Conservation (phyloP, 2,888 invertebrate genomes). For the Leptinotarsa rubiginosa region DNA sequence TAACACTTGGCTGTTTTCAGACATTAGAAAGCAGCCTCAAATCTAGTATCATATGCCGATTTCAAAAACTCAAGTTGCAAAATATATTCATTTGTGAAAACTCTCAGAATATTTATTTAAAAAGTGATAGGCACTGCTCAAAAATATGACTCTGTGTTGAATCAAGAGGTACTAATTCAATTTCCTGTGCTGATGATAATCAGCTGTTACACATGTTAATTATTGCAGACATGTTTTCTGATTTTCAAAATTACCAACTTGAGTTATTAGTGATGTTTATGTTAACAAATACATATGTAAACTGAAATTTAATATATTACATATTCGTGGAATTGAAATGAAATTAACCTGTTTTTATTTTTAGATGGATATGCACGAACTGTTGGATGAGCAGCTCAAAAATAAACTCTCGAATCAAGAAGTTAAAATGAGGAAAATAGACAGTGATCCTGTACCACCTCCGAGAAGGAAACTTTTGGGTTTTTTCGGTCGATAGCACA, state of each 20-base stretch:
- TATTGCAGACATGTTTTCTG: no score
- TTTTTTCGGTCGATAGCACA: constrained; percentile 68
- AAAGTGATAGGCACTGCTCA: background rate
- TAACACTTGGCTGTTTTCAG: no score
- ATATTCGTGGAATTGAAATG: background rate
- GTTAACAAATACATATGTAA: no score
- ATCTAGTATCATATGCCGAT: no score
- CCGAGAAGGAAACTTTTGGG: constrained; percentile 65
- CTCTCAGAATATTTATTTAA: background rate
- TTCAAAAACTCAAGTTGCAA: no score
- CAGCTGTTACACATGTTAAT: no score
- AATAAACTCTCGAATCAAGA: constrained; percentile 81
- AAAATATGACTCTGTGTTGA: background rate
- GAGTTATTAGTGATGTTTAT: no score
- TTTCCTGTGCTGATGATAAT: no score
- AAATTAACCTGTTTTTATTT: constrained; percentile 14
- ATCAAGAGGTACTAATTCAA: no score
- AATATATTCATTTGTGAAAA: background rate
- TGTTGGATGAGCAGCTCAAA: constrained; percentile 91
- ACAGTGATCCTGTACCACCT: constrained; percentile 62
- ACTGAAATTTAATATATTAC: background rate
- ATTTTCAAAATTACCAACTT: no score
- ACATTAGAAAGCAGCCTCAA: no score
- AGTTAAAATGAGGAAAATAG: constrained; percentile 66
- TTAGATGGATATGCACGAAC: constrained; percentile 94